Evolutionary conservation across 2,113 vertebrate genomes (phyloP).

Genomic region (Cygnus atratus): DNA sequence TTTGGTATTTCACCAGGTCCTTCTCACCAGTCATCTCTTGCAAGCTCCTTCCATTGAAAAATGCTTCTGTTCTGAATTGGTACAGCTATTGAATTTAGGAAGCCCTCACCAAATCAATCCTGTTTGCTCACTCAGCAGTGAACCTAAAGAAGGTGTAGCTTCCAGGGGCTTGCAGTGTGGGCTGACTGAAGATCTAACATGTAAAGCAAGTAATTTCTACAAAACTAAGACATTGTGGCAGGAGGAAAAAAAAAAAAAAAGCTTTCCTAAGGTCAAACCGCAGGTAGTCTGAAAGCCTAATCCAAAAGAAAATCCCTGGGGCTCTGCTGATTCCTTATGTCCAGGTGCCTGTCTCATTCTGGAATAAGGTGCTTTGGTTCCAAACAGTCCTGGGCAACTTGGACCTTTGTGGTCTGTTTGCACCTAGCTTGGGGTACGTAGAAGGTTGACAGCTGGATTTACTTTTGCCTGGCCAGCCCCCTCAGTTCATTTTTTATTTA

Average conservation of each 20-base stretch:
- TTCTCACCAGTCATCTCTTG: neutral
- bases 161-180: neutral
- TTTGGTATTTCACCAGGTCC: neutral
- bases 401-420: neutral
- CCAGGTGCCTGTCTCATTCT: neutral
- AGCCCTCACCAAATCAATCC: neutral
- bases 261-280: neutral
- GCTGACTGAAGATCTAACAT: neutral
- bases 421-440: neutral
- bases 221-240: neutral
- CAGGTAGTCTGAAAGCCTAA: neutral
- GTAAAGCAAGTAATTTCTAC: neutral
- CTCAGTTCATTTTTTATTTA: neutral
- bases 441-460: neutral
- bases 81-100: neutral
- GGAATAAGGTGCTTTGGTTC: neutral
- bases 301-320: neutral
- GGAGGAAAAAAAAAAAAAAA: neutral
- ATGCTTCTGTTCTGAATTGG: neutral
- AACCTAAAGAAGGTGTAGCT: neutral
- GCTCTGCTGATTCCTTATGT: neutral
- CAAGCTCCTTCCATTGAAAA: neutral
- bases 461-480: neutral
- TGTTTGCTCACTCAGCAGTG: neutral
- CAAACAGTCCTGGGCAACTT: neutral